Evolutionary conservation across 2,797 vertebrate species (phyloP), one percentile per base, ranked within the genome.

Genomic region (Sebastes elongatus): DNA sequence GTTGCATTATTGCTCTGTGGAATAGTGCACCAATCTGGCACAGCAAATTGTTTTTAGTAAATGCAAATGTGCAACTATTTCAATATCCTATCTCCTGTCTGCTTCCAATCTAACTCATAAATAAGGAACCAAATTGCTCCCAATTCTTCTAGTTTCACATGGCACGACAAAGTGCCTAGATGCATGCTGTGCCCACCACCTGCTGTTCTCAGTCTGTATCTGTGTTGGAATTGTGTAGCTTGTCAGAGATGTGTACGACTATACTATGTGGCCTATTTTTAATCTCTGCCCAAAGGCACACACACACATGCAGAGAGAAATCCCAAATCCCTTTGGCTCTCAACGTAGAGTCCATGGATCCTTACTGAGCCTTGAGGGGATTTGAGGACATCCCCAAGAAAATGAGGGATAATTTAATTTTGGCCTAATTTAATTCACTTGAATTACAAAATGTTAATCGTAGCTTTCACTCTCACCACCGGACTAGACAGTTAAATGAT

Each of bases 221-320:
- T 81, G 59, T 62, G 10, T 78, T 49, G 35, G 33, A 69, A 62
- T 71, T 56, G 42, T 76, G 70, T 52, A 55, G 56, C 33, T 74
- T 66, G 33, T 81, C 33, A 76, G 46, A 83, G 20, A 42, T 80
- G 25, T 71, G 32, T 49, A 65, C 16, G 20, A 52, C 49, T 52
- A 38, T 65, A 78, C 81, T 82, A 6, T 67, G 75, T 78, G 81
- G 32, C 62, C 71, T 74, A 68, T 85, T 88, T 87, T 78, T 76
- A 85, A 82, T 76, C 61, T 71, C 69, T 71, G 23, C 70, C 22
- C 42, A 71, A n/a, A 63, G 18, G 23, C 13, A 7, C 22, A 14
- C 33, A 18, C 57, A 20, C 16, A 52, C 49, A 52, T 52, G 49
- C 49, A 52, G 20, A 52, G 49, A 52, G 49, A 46, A 46, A 46